Percentiles rank a stretch among this genome's conserved stretches.
These are phyloP conservation scores for Mercenaria mercenaria DNA, from an alignment of 1,140 invertebrate genomes.

Conservation along the genomic window DNA sequence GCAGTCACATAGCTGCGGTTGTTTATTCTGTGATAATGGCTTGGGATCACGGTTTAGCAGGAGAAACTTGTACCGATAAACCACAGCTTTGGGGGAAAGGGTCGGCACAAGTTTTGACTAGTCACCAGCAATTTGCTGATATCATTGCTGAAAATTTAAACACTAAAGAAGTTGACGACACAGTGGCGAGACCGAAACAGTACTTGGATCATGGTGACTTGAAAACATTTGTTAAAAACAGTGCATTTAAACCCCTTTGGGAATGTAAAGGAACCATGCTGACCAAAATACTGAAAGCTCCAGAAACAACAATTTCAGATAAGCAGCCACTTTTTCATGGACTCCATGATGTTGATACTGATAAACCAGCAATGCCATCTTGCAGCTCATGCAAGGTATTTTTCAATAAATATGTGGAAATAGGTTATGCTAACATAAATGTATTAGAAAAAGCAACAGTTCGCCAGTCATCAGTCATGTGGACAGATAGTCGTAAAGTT, in stretches of 20 bases:
- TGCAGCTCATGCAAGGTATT: neutral
- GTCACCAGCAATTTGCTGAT: too few species aligned
- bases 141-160: too few species aligned
- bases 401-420: constrained; percentile 2
- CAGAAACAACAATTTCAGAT: neutral
- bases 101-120: too few species aligned
- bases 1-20: too few species aligned
- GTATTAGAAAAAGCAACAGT: neutral
- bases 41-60: too few species aligned
- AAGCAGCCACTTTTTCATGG: neutral
- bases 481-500: too few species aligned
- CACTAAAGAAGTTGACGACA: neutral
- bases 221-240: neutral
- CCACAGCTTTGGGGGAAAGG: too few species aligned
- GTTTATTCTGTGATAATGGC: too few species aligned
- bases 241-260: neutral
- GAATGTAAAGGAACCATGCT: constrained; percentile 22
- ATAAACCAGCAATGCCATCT: neutral
- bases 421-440: neutral
- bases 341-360: neutral
- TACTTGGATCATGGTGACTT: constrained; percentile 12
- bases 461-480: too few species aligned
- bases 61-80: too few species aligned
- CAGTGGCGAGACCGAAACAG: neutral
- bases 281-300: constrained; percentile 13